Conservation (phyloP, 2,113 vertebrate genomes). For the Arenaria interpres region DNA sequence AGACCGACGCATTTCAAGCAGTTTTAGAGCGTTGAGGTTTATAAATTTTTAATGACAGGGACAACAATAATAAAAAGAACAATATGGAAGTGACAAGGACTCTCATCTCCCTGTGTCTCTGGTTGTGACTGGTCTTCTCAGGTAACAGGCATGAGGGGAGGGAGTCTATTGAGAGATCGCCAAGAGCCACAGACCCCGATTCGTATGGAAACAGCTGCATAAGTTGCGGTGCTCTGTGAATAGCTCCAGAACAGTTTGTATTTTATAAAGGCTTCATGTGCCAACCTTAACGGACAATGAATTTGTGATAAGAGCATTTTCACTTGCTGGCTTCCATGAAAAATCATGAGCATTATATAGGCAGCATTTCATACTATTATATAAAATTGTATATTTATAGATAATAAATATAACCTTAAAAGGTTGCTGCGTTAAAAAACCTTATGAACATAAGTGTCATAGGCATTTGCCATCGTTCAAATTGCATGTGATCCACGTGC, state of each 20-base stretch:
- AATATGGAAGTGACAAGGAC: not conserved
- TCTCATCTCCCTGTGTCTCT: not conserved
- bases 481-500: fast-evolving
- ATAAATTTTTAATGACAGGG: not conserved
- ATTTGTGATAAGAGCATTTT: not conserved
- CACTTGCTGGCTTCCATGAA: not conserved
- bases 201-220: not conserved
- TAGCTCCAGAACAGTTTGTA: not conserved
- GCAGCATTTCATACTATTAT: not conserved
- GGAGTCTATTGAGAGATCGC: not conserved
- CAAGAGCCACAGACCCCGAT: not conserved
- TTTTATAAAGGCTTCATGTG: not conserved
- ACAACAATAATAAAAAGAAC: not conserved
- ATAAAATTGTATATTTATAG: not conserved
- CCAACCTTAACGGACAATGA: not conserved
- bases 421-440: not conserved
- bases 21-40: not conserved
- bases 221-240: not conserved
- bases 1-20: not conserved
- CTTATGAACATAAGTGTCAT: not conserved
- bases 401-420: not conserved
- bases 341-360: not conserved
- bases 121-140: not conserved
- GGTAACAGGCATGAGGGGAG: not conserved
- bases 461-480: not conserved